Evolutionary conservation across 2,888 invertebrate species (phyloP).

Genomic region (Leistus spinibarbis): DNA sequence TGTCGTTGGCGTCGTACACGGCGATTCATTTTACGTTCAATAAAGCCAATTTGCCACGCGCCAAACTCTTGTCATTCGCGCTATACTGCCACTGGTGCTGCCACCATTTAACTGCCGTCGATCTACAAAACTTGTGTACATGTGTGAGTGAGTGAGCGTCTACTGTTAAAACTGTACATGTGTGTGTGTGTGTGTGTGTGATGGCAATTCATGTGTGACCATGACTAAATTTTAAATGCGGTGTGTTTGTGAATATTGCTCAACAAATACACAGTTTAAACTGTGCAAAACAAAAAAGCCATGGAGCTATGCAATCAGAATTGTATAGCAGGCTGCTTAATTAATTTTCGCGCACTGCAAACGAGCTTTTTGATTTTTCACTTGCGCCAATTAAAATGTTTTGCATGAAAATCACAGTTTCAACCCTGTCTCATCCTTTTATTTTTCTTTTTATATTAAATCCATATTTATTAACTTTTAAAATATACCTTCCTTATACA

Average conservation of each 20-base stretch:
- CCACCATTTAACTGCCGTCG: neutral
- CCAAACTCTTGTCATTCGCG: conserved; percentile 10
- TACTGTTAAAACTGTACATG: neutral
- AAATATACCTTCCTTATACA: too few relatives aligned
- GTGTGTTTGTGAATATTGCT: neutral
- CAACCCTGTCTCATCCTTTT: too few relatives aligned
- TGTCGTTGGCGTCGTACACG: conserved; percentile 9
- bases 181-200: neutral
- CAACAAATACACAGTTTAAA: neutral
- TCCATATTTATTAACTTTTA: too few relatives aligned
- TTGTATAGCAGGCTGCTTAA: neutral
- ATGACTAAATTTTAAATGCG: neutral
- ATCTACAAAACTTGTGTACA: neutral
- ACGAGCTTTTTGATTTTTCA: neutral
- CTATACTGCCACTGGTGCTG: neutral
- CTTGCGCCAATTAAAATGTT: neutral
- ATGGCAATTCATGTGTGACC: neutral
- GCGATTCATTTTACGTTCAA: conserved; percentile 35
- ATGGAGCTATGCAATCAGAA: neutral
- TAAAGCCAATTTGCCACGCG: conserved; percentile 32
- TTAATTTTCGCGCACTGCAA: neutral
- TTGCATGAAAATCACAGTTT: neutral
- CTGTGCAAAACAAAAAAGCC: neutral
- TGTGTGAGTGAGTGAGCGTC: neutral
- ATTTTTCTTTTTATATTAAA: too few relatives aligned